A percentile compares a stretch with the other conserved stretches of the same genome.
These are phyloP conservation scores for Helicorthomorpha holstii DNA, from an alignment of 1,140 invertebrate species.

Conservation along the genomic window DNA sequence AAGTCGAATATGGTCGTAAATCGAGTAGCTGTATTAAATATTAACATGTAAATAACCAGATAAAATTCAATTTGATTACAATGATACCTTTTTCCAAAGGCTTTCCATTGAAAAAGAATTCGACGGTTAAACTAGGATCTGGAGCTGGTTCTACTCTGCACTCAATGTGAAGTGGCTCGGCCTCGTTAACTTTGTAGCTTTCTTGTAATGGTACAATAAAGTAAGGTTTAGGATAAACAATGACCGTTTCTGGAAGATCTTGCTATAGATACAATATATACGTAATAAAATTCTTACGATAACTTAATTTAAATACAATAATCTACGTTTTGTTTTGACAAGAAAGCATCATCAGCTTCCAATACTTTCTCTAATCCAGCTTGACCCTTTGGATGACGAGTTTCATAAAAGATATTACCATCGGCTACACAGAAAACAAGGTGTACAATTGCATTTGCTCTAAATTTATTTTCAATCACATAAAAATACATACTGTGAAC, in stretches of 20 bases:
- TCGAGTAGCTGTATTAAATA: conserved; percentile 32
- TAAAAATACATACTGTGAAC: conserved; percentile 10
- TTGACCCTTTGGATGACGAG: conserved; percentile 71
- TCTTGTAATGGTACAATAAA: conserved; percentile 66
- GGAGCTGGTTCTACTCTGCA: conserved; percentile 87
- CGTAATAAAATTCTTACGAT: background rate
- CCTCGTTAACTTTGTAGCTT: conserved; percentile 72
- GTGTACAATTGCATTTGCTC: background rate
- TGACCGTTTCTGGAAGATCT: background rate
- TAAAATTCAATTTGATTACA: no score
- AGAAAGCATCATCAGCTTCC: conserved; percentile 57
- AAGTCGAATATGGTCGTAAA: conserved; percentile 82
- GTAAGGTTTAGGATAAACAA: conserved; percentile 57
- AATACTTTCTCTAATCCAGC: conserved; percentile 67
- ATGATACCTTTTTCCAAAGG: conserved; percentile 49
- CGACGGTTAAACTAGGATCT: conserved; percentile 85
- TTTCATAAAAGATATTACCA: conserved; percentile 60
- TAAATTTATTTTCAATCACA: conserved; percentile 2
- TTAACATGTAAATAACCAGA: no score
- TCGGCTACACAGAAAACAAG: conserved; percentile 29
- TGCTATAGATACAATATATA: background rate
- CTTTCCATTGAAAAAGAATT: conserved; percentile 89
- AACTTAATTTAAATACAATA: no score
- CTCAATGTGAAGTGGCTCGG: conserved; percentile 76
- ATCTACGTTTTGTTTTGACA: conserved; percentile 15